phyloP scores from a whole-genome alignment of 1,140 invertebrate genomes.

The Scaptomyza graminum region DNA sequence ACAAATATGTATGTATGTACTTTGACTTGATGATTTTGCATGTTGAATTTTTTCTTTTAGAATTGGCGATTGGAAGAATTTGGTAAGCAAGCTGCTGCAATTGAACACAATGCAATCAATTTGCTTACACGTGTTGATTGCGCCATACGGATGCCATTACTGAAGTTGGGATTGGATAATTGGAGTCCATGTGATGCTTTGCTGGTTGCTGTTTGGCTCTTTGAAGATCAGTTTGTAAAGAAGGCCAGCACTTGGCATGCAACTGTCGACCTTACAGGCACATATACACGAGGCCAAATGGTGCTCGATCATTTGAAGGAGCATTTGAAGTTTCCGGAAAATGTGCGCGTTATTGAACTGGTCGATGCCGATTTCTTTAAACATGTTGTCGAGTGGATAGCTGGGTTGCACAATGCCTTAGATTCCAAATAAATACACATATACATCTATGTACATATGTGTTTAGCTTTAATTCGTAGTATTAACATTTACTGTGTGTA shows the following conservation, averaged over 20 bases:
- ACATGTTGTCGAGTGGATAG: slow-evolving; percentile 62
- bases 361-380: slow-evolving; percentile 85
- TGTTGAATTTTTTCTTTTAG: slow-evolving; percentile 67
- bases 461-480: too few relatives aligned
- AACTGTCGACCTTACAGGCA: slow-evolving; percentile 86
- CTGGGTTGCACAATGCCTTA: slow-evolving; percentile 41
- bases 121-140: slow-evolving; percentile 86
- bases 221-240: slow-evolving; percentile 76
- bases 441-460: neutral
- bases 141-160: slow-evolving; percentile 70
- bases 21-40: neutral
- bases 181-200: slow-evolving; percentile 86
- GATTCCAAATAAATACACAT: neutral
- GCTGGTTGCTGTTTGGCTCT: slow-evolving; percentile 85
- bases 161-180: slow-evolving; percentile 51
- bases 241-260: slow-evolving; percentile 83
- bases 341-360: slow-evolving; percentile 85
- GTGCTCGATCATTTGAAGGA: slow-evolving; percentile 86
- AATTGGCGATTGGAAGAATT: slow-evolving; percentile 85
- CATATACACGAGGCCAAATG: slow-evolving; percentile 86
- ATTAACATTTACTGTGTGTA: neutral
- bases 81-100: slow-evolving; percentile 30
- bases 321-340: slow-evolving; percentile 83
- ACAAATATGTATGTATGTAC: too few relatives aligned
- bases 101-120: slow-evolving; percentile 75